Conservation (phyloP, 2,888 invertebrate species). For the Sabellastarte sp. region DNA sequence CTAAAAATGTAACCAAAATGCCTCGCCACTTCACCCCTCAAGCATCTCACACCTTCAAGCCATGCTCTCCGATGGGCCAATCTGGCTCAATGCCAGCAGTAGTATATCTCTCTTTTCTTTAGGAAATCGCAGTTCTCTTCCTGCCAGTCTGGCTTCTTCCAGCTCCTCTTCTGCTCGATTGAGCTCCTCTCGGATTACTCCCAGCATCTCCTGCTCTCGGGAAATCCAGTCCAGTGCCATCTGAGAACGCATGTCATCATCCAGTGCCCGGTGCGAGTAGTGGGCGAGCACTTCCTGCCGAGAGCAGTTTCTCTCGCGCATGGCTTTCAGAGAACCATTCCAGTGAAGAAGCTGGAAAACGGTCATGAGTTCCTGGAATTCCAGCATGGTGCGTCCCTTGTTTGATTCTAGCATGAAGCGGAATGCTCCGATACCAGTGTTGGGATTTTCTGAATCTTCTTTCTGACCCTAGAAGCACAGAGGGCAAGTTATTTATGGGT, state of each 20-base stretch:
- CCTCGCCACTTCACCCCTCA: too few relatives aligned
- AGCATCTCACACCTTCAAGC: too few relatives aligned
- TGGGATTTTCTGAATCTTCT: conserved; percentile 64
- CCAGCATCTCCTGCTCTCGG: conserved; percentile 67
- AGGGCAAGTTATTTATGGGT: too few relatives aligned
- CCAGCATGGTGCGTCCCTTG: conserved; percentile 82
- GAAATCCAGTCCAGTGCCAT: conserved; percentile 96
- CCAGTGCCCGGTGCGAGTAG: conserved; percentile 86
- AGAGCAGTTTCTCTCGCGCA: conserved; percentile 92
- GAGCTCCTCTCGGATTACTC: conserved; percentile 78
- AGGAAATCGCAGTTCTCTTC: conserved; percentile 86
- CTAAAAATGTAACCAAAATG: too few relatives aligned
- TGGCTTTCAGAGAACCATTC: conserved; percentile 94
- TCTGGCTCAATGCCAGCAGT: conserved; percentile 82
- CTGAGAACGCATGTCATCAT: conserved; percentile 88
- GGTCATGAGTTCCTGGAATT: conserved; percentile 97
- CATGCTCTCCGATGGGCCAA: conserved; percentile 53
- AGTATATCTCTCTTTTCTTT: conserved; percentile 94
- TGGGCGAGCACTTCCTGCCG: conserved; percentile 73
- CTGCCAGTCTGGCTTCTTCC: conserved; percentile 80
- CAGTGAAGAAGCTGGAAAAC: conserved; percentile 93
- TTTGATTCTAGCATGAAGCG: conserved; percentile 70
- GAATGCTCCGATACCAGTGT: conserved; percentile 76
- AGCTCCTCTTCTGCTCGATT: conserved; percentile 83
- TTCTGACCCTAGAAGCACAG: neutral